A percentile compares a stretch with the other conserved stretches of the same genome.
Evolutionary conservation across 2,888 invertebrate species (phyloP).

Genomic region (Drosophila eohydei): DNA sequence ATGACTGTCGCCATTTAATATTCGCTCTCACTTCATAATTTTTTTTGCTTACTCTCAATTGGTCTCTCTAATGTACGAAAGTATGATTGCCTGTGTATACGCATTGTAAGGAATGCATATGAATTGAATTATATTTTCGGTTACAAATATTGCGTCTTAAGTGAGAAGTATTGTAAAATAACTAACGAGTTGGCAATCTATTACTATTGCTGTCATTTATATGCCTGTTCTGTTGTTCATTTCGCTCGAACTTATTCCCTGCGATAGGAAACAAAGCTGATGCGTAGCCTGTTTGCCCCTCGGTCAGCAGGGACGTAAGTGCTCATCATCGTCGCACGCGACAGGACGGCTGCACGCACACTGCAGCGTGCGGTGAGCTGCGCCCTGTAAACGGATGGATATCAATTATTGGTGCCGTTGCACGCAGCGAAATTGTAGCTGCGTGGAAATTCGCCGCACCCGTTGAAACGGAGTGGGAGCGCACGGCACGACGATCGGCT

Average conservation of each 20-base stretch:
- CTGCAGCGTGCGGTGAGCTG: neutral
- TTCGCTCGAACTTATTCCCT: neutral
- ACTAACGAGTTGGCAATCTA: neutral
- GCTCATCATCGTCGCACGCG: slow-evolving; percentile 18
- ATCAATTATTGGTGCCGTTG: slow-evolving; percentile 47
- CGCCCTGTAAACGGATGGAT: slow-evolving; percentile 28
- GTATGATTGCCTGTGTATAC: neutral
- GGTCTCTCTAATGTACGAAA: neutral
- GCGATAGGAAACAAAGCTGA: neutral
- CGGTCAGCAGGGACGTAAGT: neutral
- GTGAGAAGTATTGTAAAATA: neutral
- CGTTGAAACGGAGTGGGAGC: neutral
- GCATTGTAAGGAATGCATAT: neutral
- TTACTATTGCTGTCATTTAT: neutral
- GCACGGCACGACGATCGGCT: slow-evolving; percentile 44
- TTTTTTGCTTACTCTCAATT: neutral
- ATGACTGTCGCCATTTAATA: slow-evolving; percentile 4
- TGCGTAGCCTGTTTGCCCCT: neutral
- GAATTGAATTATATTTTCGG: neutral
- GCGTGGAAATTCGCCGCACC: slow-evolving; percentile 63
- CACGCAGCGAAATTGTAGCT: slow-evolving; percentile 61
- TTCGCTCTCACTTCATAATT: neutral
- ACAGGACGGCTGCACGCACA: slow-evolving; percentile 46
- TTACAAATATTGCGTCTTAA: neutral
- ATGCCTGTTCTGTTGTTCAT: neutral